Evolutionary conservation across 2,797 vertebrate genomes (phyloP).

Genomic region (Discoglossus pictus): DNA sequence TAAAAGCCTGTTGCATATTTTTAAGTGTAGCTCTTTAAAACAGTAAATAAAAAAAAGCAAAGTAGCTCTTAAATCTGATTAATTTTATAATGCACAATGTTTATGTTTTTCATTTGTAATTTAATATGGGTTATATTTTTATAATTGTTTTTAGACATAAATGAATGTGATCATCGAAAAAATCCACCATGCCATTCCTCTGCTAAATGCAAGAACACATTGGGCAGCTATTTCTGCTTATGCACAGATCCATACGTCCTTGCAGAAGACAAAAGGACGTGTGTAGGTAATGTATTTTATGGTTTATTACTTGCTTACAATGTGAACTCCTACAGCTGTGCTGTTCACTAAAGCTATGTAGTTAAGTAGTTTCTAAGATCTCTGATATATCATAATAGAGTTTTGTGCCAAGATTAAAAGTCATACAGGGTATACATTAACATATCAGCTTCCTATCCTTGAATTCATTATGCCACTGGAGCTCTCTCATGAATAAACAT

Average conservation of each 20-base stretch:
- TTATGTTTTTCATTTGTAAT: no score
- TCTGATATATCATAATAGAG: conserved; percentile 28
- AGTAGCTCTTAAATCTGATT: no score
- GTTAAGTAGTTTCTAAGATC: conserved; percentile 14
- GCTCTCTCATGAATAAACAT: conserved; percentile 26
- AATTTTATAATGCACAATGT: no score
- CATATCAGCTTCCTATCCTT: conserved; percentile 7
- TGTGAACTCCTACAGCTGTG: conserved; percentile 4
- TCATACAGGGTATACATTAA: conserved; percentile 22
- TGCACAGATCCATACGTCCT: conserved; percentile 55
- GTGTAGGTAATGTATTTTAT: conserved; percentile 56
- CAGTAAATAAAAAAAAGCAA: no score
- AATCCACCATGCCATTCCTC: conserved; percentile 62
- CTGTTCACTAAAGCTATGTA: conserved; percentile 13
- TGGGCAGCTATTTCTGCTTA: conserved; percentile 67
- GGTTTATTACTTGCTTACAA: conserved; percentile 22
- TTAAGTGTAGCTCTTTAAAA: no score
- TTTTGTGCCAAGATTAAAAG: conserved; percentile 34
- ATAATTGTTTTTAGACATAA: conserved; percentile 61
- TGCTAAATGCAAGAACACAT: conserved; percentile 66
- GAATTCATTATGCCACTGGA: conserved; percentile 9
- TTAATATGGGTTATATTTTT: no score
- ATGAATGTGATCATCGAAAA: conserved; percentile 66
- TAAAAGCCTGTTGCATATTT: no score
- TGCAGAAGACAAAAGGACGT: conserved; percentile 60